Base-by-base conservation (phyloP, 2,797 vertebrate species). In the Limosa lapponica region DNA sequence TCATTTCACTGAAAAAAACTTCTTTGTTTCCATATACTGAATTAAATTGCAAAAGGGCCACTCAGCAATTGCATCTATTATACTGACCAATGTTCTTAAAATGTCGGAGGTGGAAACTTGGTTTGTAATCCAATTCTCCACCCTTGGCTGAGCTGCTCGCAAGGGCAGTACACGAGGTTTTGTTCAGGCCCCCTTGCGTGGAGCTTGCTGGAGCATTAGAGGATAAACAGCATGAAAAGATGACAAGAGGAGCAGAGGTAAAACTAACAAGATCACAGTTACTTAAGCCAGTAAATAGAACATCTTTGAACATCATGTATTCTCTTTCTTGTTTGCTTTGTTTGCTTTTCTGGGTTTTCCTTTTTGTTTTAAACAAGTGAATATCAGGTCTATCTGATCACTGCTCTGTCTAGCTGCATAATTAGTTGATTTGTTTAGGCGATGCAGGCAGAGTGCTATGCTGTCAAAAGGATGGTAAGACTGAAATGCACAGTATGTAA, bases 361-460 rank as follows among this genome's bases (percentile, higher is more conserved):
- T 80, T 87, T 91, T 81, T 58, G 4, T 89, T 93, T 86, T 66
- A 59, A 75, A 43, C 13, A 86, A 84, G 51, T 23, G 54, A 83
- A 24, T 94, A 87, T 75, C n/a, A 49, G 51, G 37, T 93, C 65
- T 90, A 20, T 74, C 67, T 91, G 61, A 93, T 91, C 48, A 23
- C 34, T 67, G 16, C 44, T 77, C 72, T 73, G 69, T 77, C 54
- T 91, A 18, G 54, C 70, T 69, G 67, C 39, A 55, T 82, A 43
- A 86, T 91, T 75, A 8, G 3, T 70, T 82, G 88, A 87, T 94
- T 82, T 94, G 55, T 84, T 96, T 79, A 93, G 83, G 80, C 51
- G 78, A 8, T 39, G 62, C 49, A 55, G 66, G 23, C 62, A 59
- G 70, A 79, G 62, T 1, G 2, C 71, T 75, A 7, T 41, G 36